phyloP scores from a whole-genome alignment of 2,797 vertebrate species.

The Xyrichtys novacula region DNA sequence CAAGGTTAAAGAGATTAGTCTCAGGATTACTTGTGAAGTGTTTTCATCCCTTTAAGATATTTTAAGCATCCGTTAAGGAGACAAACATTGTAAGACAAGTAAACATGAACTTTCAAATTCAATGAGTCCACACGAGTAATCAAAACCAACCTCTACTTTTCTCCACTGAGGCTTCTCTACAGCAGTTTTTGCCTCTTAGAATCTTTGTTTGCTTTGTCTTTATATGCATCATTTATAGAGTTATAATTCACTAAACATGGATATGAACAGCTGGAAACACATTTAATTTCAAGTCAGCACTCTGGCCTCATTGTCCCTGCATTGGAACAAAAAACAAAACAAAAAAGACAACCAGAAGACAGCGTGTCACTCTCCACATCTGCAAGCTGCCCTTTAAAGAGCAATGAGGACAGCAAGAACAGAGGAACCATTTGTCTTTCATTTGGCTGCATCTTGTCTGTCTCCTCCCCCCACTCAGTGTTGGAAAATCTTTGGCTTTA shows the following conservation, averaged over 20 bases:
- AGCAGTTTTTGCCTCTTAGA: not conserved
- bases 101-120: too few relatives aligned
- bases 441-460: conserved; percentile 3
- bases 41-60: too few relatives aligned
- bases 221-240: not conserved
- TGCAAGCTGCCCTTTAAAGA: conserved; percentile 5
- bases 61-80: too few relatives aligned
- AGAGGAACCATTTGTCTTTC: conserved; percentile 11
- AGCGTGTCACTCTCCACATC: not conserved
- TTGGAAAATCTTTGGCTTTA: conserved; percentile 29
- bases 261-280: conserved; percentile 1
- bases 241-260: not conserved
- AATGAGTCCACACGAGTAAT: too few relatives aligned
- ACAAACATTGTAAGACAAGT: too few relatives aligned
- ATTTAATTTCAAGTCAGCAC: not conserved
- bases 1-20: too few relatives aligned
- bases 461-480: not conserved
- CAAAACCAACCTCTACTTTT: too few relatives aligned
- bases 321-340: too few relatives aligned
- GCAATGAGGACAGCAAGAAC: not conserved
- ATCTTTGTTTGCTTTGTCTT: not conserved
- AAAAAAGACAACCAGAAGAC: not conserved
- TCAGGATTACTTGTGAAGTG: too few relatives aligned
- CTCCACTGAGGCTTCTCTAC: not conserved
- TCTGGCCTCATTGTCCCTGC: not conserved